Evolutionary conservation across 2,888 invertebrate genomes (phyloP).

Genomic region (Torymus auratus): DNA sequence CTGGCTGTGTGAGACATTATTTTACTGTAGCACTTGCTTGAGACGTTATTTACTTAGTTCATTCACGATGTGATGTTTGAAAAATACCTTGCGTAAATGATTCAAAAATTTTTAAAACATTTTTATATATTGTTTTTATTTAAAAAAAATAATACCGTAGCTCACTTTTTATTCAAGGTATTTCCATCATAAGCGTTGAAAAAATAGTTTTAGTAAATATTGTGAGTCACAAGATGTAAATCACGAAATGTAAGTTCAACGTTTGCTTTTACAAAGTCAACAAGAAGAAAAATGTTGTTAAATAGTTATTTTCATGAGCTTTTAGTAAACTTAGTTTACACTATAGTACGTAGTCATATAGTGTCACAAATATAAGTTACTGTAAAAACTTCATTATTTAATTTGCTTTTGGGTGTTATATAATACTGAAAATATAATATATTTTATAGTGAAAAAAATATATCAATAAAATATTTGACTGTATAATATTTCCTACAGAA

Average conservation of each 20-base stretch:
- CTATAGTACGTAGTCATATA: slow-evolving; percentile 10
- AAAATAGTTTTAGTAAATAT: slow-evolving; percentile 28
- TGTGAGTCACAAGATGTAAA: slow-evolving; percentile 27
- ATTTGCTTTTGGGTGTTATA: slow-evolving; percentile 44
- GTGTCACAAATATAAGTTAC: slow-evolving; percentile 20
- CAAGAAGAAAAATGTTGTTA: neutral
- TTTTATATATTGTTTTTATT: too few species aligned
- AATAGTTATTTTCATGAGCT: slow-evolving; percentile 13
- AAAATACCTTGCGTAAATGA: slow-evolving; percentile 19
- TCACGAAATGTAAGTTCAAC: neutral
- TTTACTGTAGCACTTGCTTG: slow-evolving; percentile 31
- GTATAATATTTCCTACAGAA: neutral
- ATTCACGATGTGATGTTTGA: slow-evolving; percentile 35
- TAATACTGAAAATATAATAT: neutral
- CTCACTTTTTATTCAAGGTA: slow-evolving; percentile 20
- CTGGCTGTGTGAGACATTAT: slow-evolving; percentile 26
- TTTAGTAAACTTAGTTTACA: slow-evolving; percentile 39
- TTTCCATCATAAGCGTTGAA: neutral
- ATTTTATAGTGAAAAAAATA: too few species aligned
- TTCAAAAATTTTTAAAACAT: too few species aligned
- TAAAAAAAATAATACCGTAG: too few species aligned
- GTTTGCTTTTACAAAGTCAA: slow-evolving; percentile 1
- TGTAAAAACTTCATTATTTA: slow-evolving; percentile 24
- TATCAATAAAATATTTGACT: too few species aligned
- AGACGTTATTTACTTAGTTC: slow-evolving; percentile 25